Evolutionary conservation across 2,113 vertebrate species (phyloP).

Genomic region (Entosphenus tridentatus): DNA sequence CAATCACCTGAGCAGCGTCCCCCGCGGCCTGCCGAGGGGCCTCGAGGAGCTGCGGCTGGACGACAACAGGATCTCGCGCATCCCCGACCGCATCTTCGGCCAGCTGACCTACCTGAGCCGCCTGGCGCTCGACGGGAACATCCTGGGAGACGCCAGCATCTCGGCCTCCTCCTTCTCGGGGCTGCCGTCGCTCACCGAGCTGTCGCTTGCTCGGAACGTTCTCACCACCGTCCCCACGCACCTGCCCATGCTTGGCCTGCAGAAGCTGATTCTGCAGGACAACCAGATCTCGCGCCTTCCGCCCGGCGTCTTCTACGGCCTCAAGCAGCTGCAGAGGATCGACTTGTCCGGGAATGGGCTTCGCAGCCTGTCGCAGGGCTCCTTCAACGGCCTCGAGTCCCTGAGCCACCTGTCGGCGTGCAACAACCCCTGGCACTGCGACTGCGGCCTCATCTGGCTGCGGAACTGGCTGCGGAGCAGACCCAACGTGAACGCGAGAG

Average conservation of each 20-base stretch:
- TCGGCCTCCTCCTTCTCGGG: conserved; percentile 77
- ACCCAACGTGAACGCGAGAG: conserved; percentile 45
- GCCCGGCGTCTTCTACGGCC: conserved; percentile 40
- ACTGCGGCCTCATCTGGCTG: conserved; percentile 66
- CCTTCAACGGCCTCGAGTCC: conserved; percentile 56
- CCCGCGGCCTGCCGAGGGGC: conserved; percentile 49
- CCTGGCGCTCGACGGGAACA: conserved; percentile 68
- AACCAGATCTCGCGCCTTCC: conserved; percentile 68
- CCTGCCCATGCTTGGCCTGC: conserved; percentile 42
- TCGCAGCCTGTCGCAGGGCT: conserved; percentile 50
- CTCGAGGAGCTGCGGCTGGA: conserved; percentile 70
- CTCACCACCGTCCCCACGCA: conserved; percentile 54
- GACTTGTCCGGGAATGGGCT: conserved; percentile 81
- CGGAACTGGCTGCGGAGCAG: conserved; percentile 65
- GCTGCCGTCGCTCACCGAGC: conserved; percentile 56
- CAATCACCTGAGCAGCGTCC: conserved; percentile 81
- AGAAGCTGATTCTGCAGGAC: conserved; percentile 59
- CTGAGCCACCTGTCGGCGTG: conserved; percentile 50
- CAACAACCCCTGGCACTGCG: conserved; percentile 88
- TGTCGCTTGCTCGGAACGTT: conserved; percentile 65
- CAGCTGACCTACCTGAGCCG: conserved; percentile 48
- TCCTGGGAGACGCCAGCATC: conserved; percentile 79
- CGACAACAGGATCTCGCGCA: conserved; percentile 80
- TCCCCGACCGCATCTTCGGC: conserved; percentile 64
- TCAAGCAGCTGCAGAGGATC: conserved; percentile 43